Conservation (phyloP, 1,140 invertebrate species). For the Pachypeltis micranthus region DNA sequence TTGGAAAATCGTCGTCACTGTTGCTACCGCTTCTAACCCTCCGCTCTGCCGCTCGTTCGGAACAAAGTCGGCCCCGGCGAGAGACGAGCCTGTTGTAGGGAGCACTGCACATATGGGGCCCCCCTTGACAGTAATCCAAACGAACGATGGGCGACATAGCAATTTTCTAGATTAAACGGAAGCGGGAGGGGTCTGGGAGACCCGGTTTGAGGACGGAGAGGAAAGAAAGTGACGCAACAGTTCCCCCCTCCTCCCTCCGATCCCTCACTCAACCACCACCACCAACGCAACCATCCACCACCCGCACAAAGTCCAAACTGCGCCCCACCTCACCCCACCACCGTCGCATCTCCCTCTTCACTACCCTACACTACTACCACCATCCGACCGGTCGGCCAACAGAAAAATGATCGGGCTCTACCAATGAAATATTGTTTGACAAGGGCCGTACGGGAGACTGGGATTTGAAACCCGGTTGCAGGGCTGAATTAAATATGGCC, state of each 20-base stretch:
- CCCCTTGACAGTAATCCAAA: constrained; percentile 25
- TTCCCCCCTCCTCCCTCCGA: not conserved
- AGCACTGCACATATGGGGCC: constrained; percentile 21
- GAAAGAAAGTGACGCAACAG: not conserved
- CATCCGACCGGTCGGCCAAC: not conserved
- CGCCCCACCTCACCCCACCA: too few species aligned
- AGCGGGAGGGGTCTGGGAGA: not conserved
- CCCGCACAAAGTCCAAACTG: too few species aligned
- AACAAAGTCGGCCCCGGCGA: too few species aligned
- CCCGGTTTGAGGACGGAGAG: too few species aligned
- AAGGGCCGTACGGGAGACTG: constrained; percentile 2
- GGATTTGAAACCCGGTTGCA: not conserved
- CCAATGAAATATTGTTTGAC: constrained; percentile 19
- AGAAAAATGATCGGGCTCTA: constrained; percentile 12
- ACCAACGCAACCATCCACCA: too few species aligned
- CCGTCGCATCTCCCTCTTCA: not conserved
- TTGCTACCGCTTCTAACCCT: too few species aligned
- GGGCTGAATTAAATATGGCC: not conserved
- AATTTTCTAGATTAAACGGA: constrained; percentile 28
- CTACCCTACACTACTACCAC: not conserved
- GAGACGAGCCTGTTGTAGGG: too few species aligned
- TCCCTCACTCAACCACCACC: not conserved
- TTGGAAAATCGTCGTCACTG: too few species aligned
- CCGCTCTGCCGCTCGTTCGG: too few species aligned
- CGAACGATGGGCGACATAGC: constrained; percentile 24